phyloP scores from a whole-genome alignment of 2,888 invertebrate genomes.

The Caradrina kadenii region DNA sequence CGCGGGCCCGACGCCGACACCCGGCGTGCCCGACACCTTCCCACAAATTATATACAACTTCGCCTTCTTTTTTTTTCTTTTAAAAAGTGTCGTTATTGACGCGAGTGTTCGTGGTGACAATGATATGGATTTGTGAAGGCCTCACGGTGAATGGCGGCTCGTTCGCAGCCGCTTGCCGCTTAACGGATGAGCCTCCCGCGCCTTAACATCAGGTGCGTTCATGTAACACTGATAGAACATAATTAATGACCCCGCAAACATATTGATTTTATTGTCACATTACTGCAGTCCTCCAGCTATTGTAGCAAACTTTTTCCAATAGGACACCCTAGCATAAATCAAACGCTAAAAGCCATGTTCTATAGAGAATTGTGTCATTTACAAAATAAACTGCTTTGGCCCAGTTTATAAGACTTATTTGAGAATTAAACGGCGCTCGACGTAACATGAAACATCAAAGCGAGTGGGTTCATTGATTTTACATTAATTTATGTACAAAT shows the following conservation, averaged over 20 bases:
- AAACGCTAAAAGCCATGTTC: constrained; percentile 67
- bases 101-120: constrained; percentile 71
- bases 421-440: constrained; percentile 71
- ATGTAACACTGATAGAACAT: constrained; percentile 79
- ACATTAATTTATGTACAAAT: constrained; percentile 61
- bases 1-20: constrained; percentile 58
- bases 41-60: constrained; percentile 33
- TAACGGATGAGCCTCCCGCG: constrained; percentile 88
- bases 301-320: constrained; percentile 58
- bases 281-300: constrained; percentile 41
- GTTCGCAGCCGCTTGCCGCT: constrained; percentile 73
- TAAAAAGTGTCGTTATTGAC: constrained; percentile 63
- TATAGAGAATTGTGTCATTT: constrained; percentile 77
- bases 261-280: constrained; percentile 61
- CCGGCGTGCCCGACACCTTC: constrained; percentile 28
- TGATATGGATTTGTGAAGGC: constrained; percentile 82
- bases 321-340: constrained; percentile 64
- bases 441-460: constrained; percentile 76
- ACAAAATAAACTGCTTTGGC: constrained; percentile 79
- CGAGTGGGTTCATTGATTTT: constrained; percentile 68
- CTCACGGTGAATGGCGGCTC: constrained; percentile 76
- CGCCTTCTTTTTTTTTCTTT: constrained; percentile 37
- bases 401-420: constrained; percentile 78
- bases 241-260: constrained; percentile 68
- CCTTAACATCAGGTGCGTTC: constrained; percentile 87